Base-by-base conservation (phyloP, 1,140 invertebrate genomes). In the Telenomus remus region DNA sequence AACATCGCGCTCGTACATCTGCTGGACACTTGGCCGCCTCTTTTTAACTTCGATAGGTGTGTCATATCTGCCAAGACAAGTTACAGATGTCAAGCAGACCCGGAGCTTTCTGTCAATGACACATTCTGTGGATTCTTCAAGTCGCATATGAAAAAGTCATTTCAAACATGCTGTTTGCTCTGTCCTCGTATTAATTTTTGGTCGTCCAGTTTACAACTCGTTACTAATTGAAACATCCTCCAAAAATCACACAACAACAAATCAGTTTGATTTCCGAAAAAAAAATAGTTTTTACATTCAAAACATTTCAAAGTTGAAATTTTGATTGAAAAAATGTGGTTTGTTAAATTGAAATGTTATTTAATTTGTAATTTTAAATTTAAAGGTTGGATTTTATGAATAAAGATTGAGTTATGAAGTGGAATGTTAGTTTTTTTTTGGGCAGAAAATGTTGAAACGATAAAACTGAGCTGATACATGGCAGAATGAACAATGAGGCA, bases 1-100 rank as follows among this genome's bases (percentile, higher is more conserved):
- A 80, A 82, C 81, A 81, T 79, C 76, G 69, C 55, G 50, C 63
- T 43, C 35, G 57, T 82, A 80, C 80, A 82, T 82, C 80, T 83
- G 82, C 79, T 74, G 75, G 71, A 84, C 81, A 80, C 80, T 81
- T 79, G 73, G 65, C 59, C 11, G 73, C 47, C 35, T 63, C 64
- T 60, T 69, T 66, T 60, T 70, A 60, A 69, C 44, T 76, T 56
- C 55, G 61, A 78, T 79, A 68, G 61, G 60, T 70, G 46, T 56
- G 61, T 61, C 60, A 75, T 56, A 65, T 61, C 47, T 39, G 19
- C 19, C 37, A 14, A 57, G 70, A 74, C 56, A 65, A 13, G 27
- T 51, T 70, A 68, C 68, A 70, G 56, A 72, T 69, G 70, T 54
- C 51, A 54, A 7, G 35, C 69, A 72, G 60, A 59, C 50, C 19